phyloP scores from a whole-genome alignment of 1,140 invertebrate species.

The Magallana angulata region DNA sequence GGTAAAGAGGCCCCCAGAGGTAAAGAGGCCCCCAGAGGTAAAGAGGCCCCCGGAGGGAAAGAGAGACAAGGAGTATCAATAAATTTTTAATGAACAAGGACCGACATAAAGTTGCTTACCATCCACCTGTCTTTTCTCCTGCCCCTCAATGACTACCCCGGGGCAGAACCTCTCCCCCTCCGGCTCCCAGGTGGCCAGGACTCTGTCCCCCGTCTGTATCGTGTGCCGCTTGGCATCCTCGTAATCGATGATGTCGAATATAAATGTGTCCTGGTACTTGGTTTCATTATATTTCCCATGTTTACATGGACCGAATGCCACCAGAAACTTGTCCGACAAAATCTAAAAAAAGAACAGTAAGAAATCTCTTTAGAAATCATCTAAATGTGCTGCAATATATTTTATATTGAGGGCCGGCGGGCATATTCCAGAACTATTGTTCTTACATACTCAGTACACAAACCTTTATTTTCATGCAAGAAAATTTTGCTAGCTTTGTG shows the following conservation, averaged over 20 bases:
- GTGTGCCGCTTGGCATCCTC: slow-evolving; percentile 73
- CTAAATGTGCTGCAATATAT: too few species aligned
- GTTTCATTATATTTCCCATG: slow-evolving; percentile 73
- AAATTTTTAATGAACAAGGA: neutral
- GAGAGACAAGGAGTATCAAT: neutral
- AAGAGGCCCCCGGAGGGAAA: neutral
- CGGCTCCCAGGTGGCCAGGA: slow-evolving; percentile 75
- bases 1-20: too few species aligned
- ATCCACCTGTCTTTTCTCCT: slow-evolving; percentile 69
- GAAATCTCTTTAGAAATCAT: neutral
- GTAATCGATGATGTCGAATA: slow-evolving; percentile 75
- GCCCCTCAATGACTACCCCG: slow-evolving; percentile 75
- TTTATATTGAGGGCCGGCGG: too few species aligned
- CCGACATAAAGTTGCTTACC: slow-evolving; percentile 51
- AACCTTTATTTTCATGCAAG: too few species aligned
- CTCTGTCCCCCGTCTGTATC: slow-evolving; percentile 71
- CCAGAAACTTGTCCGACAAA: slow-evolving; percentile 72
- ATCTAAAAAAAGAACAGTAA: slow-evolving; percentile 66
- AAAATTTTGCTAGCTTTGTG: too few species aligned
- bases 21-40: too few species aligned
- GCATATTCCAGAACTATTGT: too few species aligned
- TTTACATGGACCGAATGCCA: slow-evolving; percentile 75
- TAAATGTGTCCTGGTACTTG: slow-evolving; percentile 75
- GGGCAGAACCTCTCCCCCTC: slow-evolving; percentile 75
- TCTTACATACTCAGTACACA: too few species aligned